A percentile compares a stretch with the other conserved stretches of the same genome.
Conservation (phyloP, 2,797 vertebrate genomes). For the Danio choprae region DNA sequence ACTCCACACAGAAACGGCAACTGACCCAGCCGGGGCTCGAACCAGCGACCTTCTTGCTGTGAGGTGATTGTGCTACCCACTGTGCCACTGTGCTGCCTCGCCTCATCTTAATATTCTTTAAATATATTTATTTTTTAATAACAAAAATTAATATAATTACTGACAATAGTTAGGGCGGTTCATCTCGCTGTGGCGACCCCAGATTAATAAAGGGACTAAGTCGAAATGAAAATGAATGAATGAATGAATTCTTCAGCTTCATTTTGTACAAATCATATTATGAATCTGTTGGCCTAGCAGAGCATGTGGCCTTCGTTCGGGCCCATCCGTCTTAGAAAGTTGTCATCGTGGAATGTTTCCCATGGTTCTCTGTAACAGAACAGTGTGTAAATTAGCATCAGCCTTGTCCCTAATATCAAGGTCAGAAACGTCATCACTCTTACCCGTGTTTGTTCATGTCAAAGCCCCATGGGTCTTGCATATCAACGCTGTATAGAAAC, state of each 20-base stretch:
- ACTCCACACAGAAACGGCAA: no score
- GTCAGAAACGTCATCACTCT: constrained; percentile 41
- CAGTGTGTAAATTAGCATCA: constrained; percentile 31
- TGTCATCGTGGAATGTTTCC: constrained; percentile 31
- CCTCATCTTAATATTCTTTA: no score
- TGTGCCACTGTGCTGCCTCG: no score
- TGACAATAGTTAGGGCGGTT: not conserved
- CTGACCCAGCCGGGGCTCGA: no score
- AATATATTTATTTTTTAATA: no score
- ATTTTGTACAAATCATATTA: not conserved
- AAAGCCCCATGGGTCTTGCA: constrained; percentile 16
- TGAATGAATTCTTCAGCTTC: no score
- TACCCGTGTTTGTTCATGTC: constrained; percentile 42
- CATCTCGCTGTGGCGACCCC: no score
- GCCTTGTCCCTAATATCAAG: constrained; percentile 34
- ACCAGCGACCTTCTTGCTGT: no score
- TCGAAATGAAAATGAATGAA: no score
- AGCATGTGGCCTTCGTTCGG: constrained; percentile 10
- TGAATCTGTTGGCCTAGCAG: not conserved
- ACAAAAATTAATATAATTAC: no score
- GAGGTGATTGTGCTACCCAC: no score
- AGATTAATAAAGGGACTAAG: no score
- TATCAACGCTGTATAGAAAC: constrained; percentile 4
- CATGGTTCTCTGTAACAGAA: constrained; percentile 39
- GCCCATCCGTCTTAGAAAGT: constrained; percentile 3